A percentile compares a stretch with the other conserved stretches of the same genome.
Conservation (phyloP, 2,113 vertebrate genomes). For the rabbit (Oryctolagus cuniculus) region DNA sequence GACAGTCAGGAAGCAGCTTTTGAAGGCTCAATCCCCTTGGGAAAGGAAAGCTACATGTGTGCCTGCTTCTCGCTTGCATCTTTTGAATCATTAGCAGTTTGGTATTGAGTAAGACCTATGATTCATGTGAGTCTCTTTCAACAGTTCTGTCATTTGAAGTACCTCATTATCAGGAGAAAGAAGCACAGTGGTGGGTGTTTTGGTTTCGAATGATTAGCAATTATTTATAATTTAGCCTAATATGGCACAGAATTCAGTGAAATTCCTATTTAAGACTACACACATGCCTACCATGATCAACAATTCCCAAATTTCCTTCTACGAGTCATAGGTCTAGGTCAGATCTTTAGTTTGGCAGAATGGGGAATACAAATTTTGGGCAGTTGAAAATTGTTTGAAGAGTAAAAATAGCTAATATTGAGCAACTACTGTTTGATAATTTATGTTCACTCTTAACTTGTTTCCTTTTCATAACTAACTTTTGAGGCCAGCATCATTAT, state of each 20-base stretch:
- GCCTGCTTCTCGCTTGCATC: not conserved
- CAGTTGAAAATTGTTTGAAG: not conserved
- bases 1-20: slow-evolving; percentile 15
- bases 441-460: not conserved
- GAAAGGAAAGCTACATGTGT: not conserved
- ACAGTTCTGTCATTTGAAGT: slow-evolving; percentile 20
- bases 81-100: slow-evolving; percentile 29
- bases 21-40: not conserved
- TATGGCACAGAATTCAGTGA: not conserved
- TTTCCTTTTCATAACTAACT: not conserved
- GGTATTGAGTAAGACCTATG: slow-evolving; percentile 42
- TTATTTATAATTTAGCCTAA: not conserved
- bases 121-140: slow-evolving; percentile 55
- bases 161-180: not conserved
- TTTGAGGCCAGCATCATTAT: not conserved
- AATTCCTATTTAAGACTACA: not conserved
- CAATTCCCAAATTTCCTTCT: not conserved
- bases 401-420: slow-evolving; percentile 35
- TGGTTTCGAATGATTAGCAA: not conserved
- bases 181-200: not conserved
- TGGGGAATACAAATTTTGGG: not conserved
- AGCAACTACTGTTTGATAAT: not conserved
- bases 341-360: slow-evolving; percentile 4
- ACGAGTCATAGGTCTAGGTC: not conserved
- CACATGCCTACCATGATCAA: not conserved